Percentiles rank a stretch among this genome's conserved stretches.
Evolutionary conservation across 2,797 vertebrate genomes (phyloP).

Genomic region (Podarcis siculus): DNA sequence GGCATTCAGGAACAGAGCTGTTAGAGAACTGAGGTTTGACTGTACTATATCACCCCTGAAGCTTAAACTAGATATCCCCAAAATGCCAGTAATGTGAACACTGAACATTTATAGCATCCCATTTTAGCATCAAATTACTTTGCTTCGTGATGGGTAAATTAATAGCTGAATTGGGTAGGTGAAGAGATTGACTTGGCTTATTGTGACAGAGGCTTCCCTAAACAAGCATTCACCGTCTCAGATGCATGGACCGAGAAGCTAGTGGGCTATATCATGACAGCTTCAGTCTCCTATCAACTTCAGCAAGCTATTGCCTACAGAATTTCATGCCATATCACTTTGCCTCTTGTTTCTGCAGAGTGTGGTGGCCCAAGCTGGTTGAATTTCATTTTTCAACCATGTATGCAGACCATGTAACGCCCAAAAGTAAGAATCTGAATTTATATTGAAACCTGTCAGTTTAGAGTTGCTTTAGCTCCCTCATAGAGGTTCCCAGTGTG

Average conservation of each 20-base stretch:
- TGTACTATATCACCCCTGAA: not conserved
- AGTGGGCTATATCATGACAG: too few species aligned
- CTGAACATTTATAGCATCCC: not conserved
- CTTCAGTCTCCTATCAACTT: not conserved
- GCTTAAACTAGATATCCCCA: not conserved
- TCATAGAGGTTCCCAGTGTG: not conserved
- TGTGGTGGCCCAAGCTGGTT: not conserved
- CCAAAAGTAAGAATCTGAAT: not conserved
- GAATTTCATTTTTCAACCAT: not conserved
- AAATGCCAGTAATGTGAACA: not conserved
- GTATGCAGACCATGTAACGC: not conserved
- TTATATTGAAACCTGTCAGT: not conserved
- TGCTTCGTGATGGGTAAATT: not conserved
- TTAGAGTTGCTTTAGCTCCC: not conserved
- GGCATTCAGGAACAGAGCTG: too few species aligned
- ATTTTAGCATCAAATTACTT: not conserved
- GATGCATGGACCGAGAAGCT: not conserved
- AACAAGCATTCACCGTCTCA: not conserved
- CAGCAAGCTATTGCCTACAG: not conserved
- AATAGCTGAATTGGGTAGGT: not conserved
- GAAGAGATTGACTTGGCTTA: not conserved
- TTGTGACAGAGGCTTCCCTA: not conserved
- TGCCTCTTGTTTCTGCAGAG: not conserved
- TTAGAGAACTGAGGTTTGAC: too few species aligned
- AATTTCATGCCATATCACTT: not conserved